phyloP scores from a whole-genome alignment of 1,140 invertebrate genomes.

The Brevipalpus yothersi region DNA sequence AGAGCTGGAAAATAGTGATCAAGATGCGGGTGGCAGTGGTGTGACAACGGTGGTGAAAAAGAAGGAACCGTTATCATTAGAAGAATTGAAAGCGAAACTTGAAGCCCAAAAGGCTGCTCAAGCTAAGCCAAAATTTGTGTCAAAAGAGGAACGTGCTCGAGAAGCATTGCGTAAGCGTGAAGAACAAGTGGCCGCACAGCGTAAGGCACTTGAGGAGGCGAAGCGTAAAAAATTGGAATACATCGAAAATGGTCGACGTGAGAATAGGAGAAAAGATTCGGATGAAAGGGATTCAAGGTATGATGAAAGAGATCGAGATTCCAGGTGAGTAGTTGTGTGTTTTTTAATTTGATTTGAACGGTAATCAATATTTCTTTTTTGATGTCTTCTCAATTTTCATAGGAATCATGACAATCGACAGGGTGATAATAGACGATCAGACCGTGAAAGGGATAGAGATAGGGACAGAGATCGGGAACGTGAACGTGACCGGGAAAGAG shows the following conservation, averaged over 20 bases:
- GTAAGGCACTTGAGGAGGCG: slow-evolving; percentile 39
- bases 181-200: slow-evolving; percentile 43
- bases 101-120: slow-evolving; percentile 81
- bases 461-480: slow-evolving; percentile 12
- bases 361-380: too few species aligned
- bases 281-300: slow-evolving; percentile 13
- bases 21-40: too few species aligned
- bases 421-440: slow-evolving; percentile 11
- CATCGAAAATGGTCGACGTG: slow-evolving; percentile 27
- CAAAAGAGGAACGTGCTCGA: slow-evolving; percentile 74
- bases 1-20: too few species aligned
- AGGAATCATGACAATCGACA: not conserved
- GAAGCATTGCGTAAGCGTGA: slow-evolving; percentile 66
- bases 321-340: not conserved
- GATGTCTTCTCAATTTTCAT: too few species aligned
- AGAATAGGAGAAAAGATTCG: slow-evolving; percentile 17
- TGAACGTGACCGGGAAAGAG: slow-evolving; percentile 13
- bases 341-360: too few species aligned
- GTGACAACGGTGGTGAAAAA: too few species aligned
- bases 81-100: slow-evolving; percentile 84
- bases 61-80: slow-evolving; percentile 46
- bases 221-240: slow-evolving; percentile 34
- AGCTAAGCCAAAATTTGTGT: slow-evolving; percentile 85
- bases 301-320: slow-evolving; percentile 15
- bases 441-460: slow-evolving; percentile 3